These are phyloP conservation scores for Drosophila miranda DNA, from an alignment of 1,140 invertebrate genomes.

Conservation along the genomic window DNA sequence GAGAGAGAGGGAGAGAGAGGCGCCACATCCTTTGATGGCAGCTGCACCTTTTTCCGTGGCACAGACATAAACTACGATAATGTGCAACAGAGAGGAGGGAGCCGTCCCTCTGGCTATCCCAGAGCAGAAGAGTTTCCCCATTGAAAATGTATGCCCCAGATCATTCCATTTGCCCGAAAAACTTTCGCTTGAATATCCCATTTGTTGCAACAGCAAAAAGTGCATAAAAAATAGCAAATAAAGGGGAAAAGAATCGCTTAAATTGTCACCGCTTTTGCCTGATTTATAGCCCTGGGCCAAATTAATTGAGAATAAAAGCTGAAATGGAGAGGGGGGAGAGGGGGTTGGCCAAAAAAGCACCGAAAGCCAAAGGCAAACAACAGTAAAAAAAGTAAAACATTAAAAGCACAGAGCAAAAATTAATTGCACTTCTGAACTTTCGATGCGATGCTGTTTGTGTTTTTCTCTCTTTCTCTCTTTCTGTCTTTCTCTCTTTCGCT, in stretches of 20 bases:
- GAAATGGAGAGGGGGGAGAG: neutral
- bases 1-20: no score
- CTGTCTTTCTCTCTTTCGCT: no score
- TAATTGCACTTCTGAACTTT: constrained; percentile 67
- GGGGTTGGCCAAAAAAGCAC: no score
- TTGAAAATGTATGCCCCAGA: no score
- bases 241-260: constrained; percentile 19
- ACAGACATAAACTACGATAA: neutral
- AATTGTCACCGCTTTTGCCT: constrained; percentile 39
- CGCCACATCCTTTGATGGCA: no score
- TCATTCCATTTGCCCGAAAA: no score
- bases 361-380: constrained; percentile 8
- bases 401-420: constrained; percentile 41
- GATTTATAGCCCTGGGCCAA: constrained; percentile 51
- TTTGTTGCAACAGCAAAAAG: neutral
- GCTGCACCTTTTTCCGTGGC: no score
- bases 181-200: no score
- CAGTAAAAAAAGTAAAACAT: constrained; percentile 13
- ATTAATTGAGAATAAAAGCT: constrained; percentile 56
- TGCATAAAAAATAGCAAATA: neutral
- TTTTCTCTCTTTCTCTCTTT: neutral
- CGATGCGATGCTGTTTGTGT: constrained; percentile 31
- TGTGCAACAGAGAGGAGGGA: no score
- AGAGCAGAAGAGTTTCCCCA: no score
- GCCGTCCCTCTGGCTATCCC: no score